These are phyloP conservation scores for Perca flavescens DNA, from an alignment of 2,113 vertebrate species.

Conservation along the genomic window DNA sequence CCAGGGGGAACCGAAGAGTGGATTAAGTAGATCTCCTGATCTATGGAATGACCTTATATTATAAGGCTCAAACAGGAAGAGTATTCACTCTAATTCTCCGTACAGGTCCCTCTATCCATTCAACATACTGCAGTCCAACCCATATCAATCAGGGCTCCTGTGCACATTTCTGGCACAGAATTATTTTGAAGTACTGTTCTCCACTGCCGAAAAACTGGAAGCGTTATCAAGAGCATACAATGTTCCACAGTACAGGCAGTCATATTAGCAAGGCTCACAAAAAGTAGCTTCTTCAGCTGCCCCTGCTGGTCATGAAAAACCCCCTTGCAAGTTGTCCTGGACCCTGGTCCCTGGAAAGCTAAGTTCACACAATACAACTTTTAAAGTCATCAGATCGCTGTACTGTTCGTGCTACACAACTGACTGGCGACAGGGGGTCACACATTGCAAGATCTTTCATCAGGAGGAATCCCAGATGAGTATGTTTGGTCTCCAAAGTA, in stretches of 20 bases:
- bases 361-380: too few species aligned
- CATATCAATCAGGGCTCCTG: slow-evolving; percentile 36
- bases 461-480: too few species aligned
- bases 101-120: slow-evolving; percentile 33
- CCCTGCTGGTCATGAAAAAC: not conserved
- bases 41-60: slow-evolving; percentile 65
- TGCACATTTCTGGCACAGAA: not conserved
- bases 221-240: not conserved
- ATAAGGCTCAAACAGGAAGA: slow-evolving; percentile 54
- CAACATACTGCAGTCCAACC: slow-evolving; percentile 36
- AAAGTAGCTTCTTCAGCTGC: not conserved
- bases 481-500: too few species aligned
- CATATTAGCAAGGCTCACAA: not conserved
- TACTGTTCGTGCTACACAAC: too few species aligned
- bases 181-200: not conserved
- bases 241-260: not conserved
- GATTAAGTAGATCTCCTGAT: slow-evolving; percentile 73
- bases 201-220: not conserved
- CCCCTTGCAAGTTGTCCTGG: not conserved
- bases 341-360: not conserved
- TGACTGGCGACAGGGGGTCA: too few species aligned
- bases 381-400: too few species aligned
- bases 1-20: slow-evolving; percentile 48
- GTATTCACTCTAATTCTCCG: slow-evolving; percentile 41
- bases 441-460: too few species aligned